phyloP scores from a whole-genome alignment of 1,140 invertebrate genomes.

The Rhynchophorus ferrugineus region DNA sequence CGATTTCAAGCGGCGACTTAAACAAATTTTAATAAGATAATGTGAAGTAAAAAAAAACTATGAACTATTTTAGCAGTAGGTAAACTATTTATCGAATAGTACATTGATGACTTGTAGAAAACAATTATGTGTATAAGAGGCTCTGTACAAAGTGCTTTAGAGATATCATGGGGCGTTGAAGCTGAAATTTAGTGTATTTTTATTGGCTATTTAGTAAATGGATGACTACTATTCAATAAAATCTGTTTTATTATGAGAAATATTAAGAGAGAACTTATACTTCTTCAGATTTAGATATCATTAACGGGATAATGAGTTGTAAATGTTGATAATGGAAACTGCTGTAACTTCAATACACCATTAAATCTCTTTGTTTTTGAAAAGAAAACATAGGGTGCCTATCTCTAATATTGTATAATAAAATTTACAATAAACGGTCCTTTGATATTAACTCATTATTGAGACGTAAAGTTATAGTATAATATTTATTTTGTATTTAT shows the following conservation, averaged over 20 bases:
- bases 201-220: no score
- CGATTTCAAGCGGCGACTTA: background rate
- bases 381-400: slow-evolving; percentile 6
- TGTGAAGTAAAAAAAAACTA: background rate
- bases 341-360: background rate
- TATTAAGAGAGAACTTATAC: no score
- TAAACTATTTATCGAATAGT: slow-evolving; percentile 5
- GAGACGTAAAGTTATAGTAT: background rate
- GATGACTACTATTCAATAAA: no score
- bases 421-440: background rate
- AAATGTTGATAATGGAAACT: no score
- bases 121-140: background rate
- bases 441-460: background rate
- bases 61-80: slow-evolving; percentile 1
- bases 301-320: no score
- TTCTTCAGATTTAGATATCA: no score
- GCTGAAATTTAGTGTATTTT: no score
- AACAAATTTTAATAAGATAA: background rate
- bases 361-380: background rate
- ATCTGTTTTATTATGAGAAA: no score
- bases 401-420: background rate
- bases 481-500: background rate
- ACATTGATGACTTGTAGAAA: slow-evolving; percentile 1
- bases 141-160: slow-evolving; percentile 5
- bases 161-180: background rate